Base-by-base conservation (phyloP, 2,113 vertebrate species). In the Herpetotheres cachinnans region DNA sequence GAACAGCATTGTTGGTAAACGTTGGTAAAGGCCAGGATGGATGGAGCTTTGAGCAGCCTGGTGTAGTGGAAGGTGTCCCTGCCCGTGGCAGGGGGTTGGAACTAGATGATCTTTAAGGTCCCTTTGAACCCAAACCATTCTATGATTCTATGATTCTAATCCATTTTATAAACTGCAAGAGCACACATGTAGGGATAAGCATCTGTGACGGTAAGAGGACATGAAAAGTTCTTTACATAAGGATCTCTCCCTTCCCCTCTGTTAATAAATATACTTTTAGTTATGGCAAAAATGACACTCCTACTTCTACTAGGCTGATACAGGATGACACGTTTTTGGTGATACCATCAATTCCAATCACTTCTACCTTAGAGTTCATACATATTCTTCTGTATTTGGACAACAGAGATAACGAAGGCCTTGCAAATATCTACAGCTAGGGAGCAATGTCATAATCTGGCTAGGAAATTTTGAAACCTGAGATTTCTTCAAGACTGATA, bases 121-220 rank as follows among this genome's bases (percentile, higher is more conserved):
- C 14, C 12, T 42, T 42, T 14, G 12, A 42, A 42, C 42, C 42
- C 42, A 42, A 42, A 42, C 42, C 42, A 42, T 42, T 42, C 42
- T 42, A 42, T 42, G 40, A 42, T 42, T 42, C 40, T 42, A 42
- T 42, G 42, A 42, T 42, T 42, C 42, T 42, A 42, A 96, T 26
- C 29, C 34, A 59, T 76, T 82, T 71, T 22, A 38, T 76, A 24
- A 91, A 71, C 12, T 56, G 47, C 40, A 71, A 61, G 4, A 73
- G 24, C 24, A 78, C 27, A 55, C 0, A 0, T 16, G 10, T 18
- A 56, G 14, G 27, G 34, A 44, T 19, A 40, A 72, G 16, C 13
- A 55, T 17, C 40, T 67, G 11, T 59, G 50, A 46, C 1, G 3
- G 11, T 20, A 54, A 67, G 29, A 85, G n/a, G 55, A 74, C 21